Evolutionary conservation across 2,888 invertebrate species (phyloP).

Genomic region (Drosophila nigricruria): DNA sequence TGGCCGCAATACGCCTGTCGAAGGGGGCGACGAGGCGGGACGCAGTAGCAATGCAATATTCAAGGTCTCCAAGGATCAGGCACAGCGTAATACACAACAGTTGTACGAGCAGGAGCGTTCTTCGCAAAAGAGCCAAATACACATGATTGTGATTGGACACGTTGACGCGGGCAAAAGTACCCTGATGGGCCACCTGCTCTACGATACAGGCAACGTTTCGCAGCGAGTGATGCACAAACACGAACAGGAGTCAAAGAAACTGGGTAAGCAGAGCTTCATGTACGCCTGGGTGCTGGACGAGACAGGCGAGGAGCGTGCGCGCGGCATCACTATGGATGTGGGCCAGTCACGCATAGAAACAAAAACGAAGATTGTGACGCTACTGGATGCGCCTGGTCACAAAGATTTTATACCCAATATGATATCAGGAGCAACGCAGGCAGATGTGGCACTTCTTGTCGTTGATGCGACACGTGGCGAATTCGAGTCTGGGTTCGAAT

Average conservation of each 20-base stretch:
- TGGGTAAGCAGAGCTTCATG: slow-evolving; percentile 99
- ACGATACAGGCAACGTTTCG: slow-evolving; percentile 93
- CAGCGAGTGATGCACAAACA: slow-evolving; percentile 97
- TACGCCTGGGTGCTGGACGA: slow-evolving; percentile 99
- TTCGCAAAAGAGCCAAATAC: slow-evolving; percentile 93
- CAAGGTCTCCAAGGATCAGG: slow-evolving; percentile 83
- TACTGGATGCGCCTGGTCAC: slow-evolving; percentile 99
- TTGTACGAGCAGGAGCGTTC: slow-evolving; percentile 91
- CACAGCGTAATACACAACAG: slow-evolving; percentile 85
- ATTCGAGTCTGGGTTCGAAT: slow-evolving; percentile 99
- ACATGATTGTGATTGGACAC: slow-evolving; percentile 97
- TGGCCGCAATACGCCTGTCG: slow-evolving; percentile 87
- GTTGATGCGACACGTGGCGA: slow-evolving; percentile 98
- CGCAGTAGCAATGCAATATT: slow-evolving; percentile 58
- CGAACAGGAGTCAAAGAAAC: slow-evolving; percentile 98
- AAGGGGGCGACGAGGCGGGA: slow-evolving; percentile 65
- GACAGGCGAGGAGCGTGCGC: slow-evolving; percentile 97
- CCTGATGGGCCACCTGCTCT: slow-evolving; percentile 97
- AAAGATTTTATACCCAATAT: slow-evolving; percentile 99
- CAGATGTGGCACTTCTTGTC: slow-evolving; percentile 98
- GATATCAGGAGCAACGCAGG: slow-evolving; percentile 99
- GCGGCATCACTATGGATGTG: slow-evolving; percentile 99
- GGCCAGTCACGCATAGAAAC: slow-evolving; percentile 97
- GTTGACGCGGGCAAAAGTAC: slow-evolving; percentile 88
- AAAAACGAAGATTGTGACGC: slow-evolving; percentile 89